A percentile compares a stretch with the other conserved stretches of the same genome.
phyloP scores from a whole-genome alignment of 2,888 invertebrate genomes.

The Hydropsyche betteni region DNA sequence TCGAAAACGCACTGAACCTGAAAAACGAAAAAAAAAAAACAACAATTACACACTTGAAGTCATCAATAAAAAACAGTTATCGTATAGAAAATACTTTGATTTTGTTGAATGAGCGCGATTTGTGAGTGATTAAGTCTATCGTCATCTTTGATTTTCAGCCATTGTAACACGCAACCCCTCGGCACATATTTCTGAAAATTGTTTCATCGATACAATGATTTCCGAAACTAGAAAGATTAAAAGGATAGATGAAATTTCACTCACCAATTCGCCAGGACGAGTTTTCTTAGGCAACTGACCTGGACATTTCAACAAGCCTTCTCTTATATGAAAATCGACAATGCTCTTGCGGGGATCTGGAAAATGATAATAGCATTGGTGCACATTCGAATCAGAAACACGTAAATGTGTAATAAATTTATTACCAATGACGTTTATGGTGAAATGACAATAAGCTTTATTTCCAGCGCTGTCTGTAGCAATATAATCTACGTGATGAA shows the following conservation, averaged over 20 bases:
- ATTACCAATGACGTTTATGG: slow-evolving; percentile 68
- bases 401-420: not conserved
- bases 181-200: slow-evolving; percentile 34
- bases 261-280: slow-evolving; percentile 19
- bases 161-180: slow-evolving; percentile 16
- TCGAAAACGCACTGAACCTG: slow-evolving; percentile 32
- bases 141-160: slow-evolving; percentile 19
- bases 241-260: too few species aligned
- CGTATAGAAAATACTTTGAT: not conserved
- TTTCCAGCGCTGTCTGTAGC: slow-evolving; percentile 72
- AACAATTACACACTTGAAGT: not conserved
- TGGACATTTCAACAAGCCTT: slow-evolving; percentile 33
- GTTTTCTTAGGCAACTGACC: slow-evolving; percentile 31
- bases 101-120: not conserved
- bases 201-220: not conserved
- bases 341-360: not conserved
- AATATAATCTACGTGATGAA: slow-evolving; percentile 71
- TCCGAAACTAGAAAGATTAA: too few species aligned
- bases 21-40: not conserved
- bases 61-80: not conserved
- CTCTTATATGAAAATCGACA: slow-evolving; percentile 19
- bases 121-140: not conserved
- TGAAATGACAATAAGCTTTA: slow-evolving; percentile 71
- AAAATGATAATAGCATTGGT: too few species aligned
- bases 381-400: not conserved